These are phyloP conservation scores for Parazoanthus swiftii DNA, from an alignment of 92 coral and sea anemone species.

Conservation along the genomic window DNA sequence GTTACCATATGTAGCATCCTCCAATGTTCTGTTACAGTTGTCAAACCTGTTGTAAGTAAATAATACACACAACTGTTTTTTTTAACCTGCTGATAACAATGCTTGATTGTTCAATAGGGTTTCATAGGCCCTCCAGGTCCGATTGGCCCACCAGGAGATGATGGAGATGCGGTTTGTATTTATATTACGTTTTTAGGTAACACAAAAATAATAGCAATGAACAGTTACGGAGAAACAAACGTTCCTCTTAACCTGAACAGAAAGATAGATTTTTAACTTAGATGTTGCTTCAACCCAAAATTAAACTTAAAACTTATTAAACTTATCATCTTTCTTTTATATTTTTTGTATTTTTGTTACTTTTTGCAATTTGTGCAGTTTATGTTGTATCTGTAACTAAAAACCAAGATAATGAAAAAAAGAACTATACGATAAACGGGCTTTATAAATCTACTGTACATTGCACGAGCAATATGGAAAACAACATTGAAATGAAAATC, in stretches of 20 bases:
- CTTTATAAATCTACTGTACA: background rate
- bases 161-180: background rate
- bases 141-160: background rate
- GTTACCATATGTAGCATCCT: no score
- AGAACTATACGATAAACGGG: background rate
- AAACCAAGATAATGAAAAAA: no score
- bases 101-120: background rate
- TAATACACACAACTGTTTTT: background rate
- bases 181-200: background rate
- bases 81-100: background rate
- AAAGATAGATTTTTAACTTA: no score
- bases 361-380: background rate
- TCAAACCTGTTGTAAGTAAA: no score
- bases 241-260: background rate
- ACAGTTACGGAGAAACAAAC: background rate
- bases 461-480: background rate
- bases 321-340: no score
- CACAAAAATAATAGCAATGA: background rate
- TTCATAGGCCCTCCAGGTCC: background rate
- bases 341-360: no score
- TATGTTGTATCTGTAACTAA: background rate
- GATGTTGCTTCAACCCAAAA: background rate
- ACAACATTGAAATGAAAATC: no score
- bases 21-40: no score
- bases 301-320: no score